phyloP scores from a whole-genome alignment of 64 coral and sea anemone genomes.

The Orbicella faveolata region DNA sequence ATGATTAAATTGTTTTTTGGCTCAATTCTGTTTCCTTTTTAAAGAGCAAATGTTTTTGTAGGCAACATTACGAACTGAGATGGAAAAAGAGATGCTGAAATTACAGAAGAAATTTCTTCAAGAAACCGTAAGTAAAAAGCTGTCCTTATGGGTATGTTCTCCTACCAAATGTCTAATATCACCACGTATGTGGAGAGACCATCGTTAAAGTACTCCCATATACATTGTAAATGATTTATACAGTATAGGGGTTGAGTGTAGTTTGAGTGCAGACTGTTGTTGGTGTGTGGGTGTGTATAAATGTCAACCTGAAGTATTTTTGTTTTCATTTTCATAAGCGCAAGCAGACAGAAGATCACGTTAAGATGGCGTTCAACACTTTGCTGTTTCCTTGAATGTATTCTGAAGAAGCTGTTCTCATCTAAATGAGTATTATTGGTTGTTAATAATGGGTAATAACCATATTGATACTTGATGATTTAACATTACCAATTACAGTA shows the following conservation, averaged over 20 bases:
- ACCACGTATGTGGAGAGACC: neutral
- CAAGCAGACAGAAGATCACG: constrained; percentile 32
- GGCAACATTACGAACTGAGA: constrained; percentile 18
- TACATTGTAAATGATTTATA: no score
- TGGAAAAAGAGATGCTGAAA: constrained; percentile 23
- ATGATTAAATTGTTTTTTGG: neutral
- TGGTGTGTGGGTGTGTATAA: neutral
- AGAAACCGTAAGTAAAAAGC: constrained; percentile 21
- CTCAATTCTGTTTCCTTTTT: neutral
- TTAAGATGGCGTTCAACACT: constrained; percentile 39
- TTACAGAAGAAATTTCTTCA: constrained; percentile 38
- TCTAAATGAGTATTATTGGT: no score
- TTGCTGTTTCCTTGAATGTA: neutral
- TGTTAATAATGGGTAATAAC: no score
- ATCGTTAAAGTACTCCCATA: no score
- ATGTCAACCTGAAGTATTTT: neutral
- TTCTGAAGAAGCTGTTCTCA: no score
- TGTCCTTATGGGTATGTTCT: neutral
- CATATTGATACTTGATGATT: no score
- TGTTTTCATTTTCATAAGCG: neutral
- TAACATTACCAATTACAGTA: no score
- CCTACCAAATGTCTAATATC: neutral
- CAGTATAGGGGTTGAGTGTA: no score
- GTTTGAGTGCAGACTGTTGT: neutral
- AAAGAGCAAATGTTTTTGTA: neutral